These are phyloP conservation scores for Tetragonisca angustula DNA, from an alignment of 2,888 invertebrate species.

Conservation along the genomic window DNA sequence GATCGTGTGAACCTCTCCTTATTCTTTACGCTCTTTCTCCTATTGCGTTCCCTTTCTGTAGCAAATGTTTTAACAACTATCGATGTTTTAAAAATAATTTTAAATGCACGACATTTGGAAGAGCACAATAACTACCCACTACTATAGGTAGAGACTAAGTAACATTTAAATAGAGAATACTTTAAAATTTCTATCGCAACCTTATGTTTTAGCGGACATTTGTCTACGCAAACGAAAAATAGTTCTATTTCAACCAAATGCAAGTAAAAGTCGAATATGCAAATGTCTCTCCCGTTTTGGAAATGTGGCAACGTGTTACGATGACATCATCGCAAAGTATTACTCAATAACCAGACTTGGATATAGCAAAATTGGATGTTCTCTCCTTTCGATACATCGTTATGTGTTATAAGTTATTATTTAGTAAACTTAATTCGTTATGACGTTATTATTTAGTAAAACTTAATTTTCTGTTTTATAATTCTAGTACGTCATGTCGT, in stretches of 20 bases:
- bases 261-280: constrained; percentile 16
- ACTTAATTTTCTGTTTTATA: neutral
- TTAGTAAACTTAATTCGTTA: neutral
- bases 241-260: neutral
- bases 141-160: neutral
- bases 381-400: neutral
- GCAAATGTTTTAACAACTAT: neutral
- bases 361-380: constrained; percentile 1
- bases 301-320: neutral
- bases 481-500: neutral
- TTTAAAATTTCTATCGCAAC: neutral
- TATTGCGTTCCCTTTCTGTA: constrained; percentile 15
- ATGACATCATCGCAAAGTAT: constrained; percentile 44
- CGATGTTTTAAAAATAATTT: neutral
- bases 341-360: constrained; percentile 36
- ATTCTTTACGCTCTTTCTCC: constrained; percentile 23
- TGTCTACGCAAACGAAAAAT: neutral
- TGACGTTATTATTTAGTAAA: neutral
- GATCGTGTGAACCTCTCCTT: constrained; percentile 54
- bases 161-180: neutral
- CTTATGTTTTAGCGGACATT: neutral
- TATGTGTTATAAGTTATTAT: neutral
- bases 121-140: neutral
- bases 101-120: neutral
- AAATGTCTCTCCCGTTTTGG: constrained; percentile 52